A percentile compares a stretch with the other conserved stretches of the same genome.
phyloP scores from a whole-genome alignment of 2,113 vertebrate species.

The Amblyopsis rosae region DNA sequence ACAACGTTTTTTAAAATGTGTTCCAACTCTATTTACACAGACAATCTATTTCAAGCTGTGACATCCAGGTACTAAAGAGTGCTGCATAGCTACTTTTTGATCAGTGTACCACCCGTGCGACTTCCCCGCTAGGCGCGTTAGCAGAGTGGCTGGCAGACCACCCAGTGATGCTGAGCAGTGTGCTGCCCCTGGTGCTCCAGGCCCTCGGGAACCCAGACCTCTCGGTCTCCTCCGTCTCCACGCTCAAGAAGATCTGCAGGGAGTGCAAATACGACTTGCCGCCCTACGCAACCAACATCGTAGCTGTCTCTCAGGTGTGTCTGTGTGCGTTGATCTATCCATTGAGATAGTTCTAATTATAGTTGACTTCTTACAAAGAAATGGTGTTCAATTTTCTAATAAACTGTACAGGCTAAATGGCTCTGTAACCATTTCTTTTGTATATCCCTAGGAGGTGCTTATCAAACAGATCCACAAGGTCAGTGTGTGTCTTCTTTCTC shows the following conservation, averaged over 20 bases:
- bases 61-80: too few relatives aligned
- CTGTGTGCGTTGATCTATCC: background rate
- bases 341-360: background rate
- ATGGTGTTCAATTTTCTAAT: slow-evolving; percentile 3
- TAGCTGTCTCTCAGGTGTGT: slow-evolving; percentile 94
- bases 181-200: slow-evolving; percentile 93
- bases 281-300: slow-evolving; percentile 94
- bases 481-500: slow-evolving; percentile 41
- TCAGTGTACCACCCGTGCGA: slow-evolving; percentile 5
- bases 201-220: slow-evolving; percentile 97
- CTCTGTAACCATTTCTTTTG: slow-evolving; percentile 16
- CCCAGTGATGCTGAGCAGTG: slow-evolving; percentile 97
- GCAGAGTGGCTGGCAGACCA: slow-evolving; percentile 98
- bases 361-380: background rate
- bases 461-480: slow-evolving; percentile 99
- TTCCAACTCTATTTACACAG: too few relatives aligned
- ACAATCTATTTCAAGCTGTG: too few relatives aligned
- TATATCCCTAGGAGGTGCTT: slow-evolving; percentile 86
- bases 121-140: slow-evolving; percentile 82
- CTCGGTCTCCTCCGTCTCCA: slow-evolving; percentile 96
- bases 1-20: too few relatives aligned
- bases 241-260: slow-evolving; percentile 97
- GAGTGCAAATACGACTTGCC: slow-evolving; percentile 98
- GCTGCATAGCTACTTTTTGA: background rate
- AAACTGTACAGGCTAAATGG: slow-evolving; percentile 6